phyloP scores from a whole-genome alignment of 2,888 invertebrate species.

The Andrena praecox region DNA sequence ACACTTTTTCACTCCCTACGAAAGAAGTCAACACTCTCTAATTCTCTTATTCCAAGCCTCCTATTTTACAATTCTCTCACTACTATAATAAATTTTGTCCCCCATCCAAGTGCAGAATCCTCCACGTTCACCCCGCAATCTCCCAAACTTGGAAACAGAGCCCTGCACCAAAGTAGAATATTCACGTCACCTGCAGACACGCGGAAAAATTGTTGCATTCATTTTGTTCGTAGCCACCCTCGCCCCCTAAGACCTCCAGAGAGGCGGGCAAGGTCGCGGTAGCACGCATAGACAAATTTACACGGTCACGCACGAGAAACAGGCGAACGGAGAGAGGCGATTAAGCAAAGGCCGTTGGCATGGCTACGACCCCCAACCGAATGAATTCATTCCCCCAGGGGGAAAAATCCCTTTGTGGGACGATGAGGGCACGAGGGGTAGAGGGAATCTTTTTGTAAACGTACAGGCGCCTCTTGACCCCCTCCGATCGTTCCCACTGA shows the following conservation, averaged over 20 bases:
- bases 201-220: slow-evolving; percentile 4
- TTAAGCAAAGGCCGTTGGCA: slow-evolving; percentile 76
- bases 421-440: background rate
- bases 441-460: slow-evolving; percentile 23
- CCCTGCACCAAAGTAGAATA: background rate
- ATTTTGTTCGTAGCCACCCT: slow-evolving; percentile 13
- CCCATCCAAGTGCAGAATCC: too few relatives aligned
- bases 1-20: background rate
- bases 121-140: too few relatives aligned
- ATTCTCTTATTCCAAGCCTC: too few relatives aligned
- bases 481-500: background rate
- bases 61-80: too few relatives aligned
- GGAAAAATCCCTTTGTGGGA: slow-evolving; percentile 15
- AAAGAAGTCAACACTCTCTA: background rate
- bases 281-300: slow-evolving; percentile 52
- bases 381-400: slow-evolving; percentile 53
- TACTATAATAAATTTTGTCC: too few relatives aligned
- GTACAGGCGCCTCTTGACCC: background rate
- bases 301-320: slow-evolving; percentile 44
- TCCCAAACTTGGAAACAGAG: too few relatives aligned
- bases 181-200: background rate
- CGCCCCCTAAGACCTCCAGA: slow-evolving; percentile 14
- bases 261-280: slow-evolving; percentile 31
- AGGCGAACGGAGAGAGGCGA: slow-evolving; percentile 34
- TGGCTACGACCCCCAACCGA: slow-evolving; percentile 71